These are phyloP conservation scores for Bombyx mori DNA, from an alignment of 1,140 invertebrate genomes.

Conservation along the genomic window ASM3026992v2 NC_085110.1:4173001-4173500, in stretches of 20 bases:
- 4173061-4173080: not conserved
- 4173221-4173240: constrained; percentile 13
- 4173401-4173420: too few species aligned
- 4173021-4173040: not conserved
- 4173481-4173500: too few species aligned
- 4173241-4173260: not conserved
- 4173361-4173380: too few species aligned
- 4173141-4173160: constrained; percentile 52
- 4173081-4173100: not conserved
- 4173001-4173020: too few species aligned
- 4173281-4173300: not conserved
- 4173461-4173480: too few species aligned
- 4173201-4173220: constrained; percentile 19
- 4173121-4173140: constrained; percentile 60
- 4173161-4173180: constrained; percentile 50
- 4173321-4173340: too few species aligned
- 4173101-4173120: constrained; percentile 40
- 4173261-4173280: constrained; percentile 1
- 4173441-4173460: too few species aligned
- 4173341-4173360: too few species aligned
- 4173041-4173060: constrained; percentile 19
- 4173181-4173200: constrained; percentile 56
- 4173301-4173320: too few species aligned
- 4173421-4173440: too few species aligned
- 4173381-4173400: too few species aligned